Evolutionary conservation across 2,888 invertebrate genomes (phyloP), one percentile per base, ranked within the genome.

Genomic region (Atethmia centrago): DNA sequence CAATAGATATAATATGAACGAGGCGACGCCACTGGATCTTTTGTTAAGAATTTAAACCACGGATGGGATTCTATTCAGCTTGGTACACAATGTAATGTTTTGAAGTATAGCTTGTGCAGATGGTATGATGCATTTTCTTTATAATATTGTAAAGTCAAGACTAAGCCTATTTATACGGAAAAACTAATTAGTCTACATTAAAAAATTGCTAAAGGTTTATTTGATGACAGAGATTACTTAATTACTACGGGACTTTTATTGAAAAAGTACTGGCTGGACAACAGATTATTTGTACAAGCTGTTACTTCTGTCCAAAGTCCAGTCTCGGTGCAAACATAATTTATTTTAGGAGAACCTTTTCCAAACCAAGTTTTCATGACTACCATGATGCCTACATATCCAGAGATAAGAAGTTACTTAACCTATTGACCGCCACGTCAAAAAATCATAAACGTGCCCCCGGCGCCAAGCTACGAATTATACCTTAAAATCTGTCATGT

Each of bases 31-130:
- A 42, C 51, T 16, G 65, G 51, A n/a, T 80, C 81, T 68, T 80
- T 84, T 84, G 81, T 81, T 64, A 58, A 45, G 25, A 84, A 71
- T 74, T 84, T 80, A 58, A 75, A 75, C 70, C 67, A 10, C 36
- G 45, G 66, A 62, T 70, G 62, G 62, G 51, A 51, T 68, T 55
- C 78, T 58, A 75, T 84, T 75, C 84, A 80, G 47, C 16, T 49
- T 47, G 36, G 58, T 28, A 53, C 36, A 79, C 70, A 81, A 71
- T 84, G 53, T 64, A 56, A 65, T 62, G 36, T 75, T 84, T 80
- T 71, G 36, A 68, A 55, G 68, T 61, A 9, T 68, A 65, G 49
- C 62, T 84, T 56, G 19, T 80, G 36, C 45, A 49, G 56, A 56
- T 69, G 8, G 14, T 45, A 64, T 40, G 8, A 21, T 62, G 53